phyloP scores from a whole-genome alignment of 1,140 invertebrate genomes.

The Patella vulgata region DNA sequence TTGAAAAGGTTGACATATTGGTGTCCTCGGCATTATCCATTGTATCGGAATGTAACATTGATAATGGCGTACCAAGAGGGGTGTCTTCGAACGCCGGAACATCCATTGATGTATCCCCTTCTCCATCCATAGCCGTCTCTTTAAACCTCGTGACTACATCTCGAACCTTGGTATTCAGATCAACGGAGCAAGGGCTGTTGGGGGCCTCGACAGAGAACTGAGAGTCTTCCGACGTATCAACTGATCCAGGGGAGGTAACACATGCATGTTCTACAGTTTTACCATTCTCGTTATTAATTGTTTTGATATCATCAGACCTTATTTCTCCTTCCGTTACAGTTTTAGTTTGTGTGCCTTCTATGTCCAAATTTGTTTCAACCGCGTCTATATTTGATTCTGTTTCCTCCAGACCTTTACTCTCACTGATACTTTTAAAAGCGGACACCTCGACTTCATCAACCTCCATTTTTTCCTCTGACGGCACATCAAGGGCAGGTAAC shows the following conservation, averaged over 20 bases:
- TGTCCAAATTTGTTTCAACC: not conserved
- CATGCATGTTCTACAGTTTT: no score
- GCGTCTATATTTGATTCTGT: not conserved
- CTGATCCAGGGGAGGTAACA: no score
- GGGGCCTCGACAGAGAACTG: no score
- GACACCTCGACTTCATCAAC: no score
- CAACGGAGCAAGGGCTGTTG: no score
- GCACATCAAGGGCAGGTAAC: no score
- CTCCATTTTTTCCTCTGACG: no score
- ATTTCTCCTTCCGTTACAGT: not conserved
- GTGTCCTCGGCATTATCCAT: conserved; percentile 22
- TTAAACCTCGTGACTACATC: no score
- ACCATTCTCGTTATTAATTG: no score
- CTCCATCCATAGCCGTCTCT: conserved; percentile 1
- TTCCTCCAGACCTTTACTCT: not conserved
- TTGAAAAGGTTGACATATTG: conserved; percentile 15
- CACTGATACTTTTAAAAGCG: no score
- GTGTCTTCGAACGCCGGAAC: not conserved
- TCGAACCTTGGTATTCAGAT: no score
- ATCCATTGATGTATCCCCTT: not conserved
- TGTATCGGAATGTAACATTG: conserved; percentile 5
- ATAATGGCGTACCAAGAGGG: not conserved
- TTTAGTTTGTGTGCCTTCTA: not conserved
- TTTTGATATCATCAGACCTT: not conserved
- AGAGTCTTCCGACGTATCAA: no score